Conservation (phyloP, 2,797 vertebrate species). For the Chelmon rostratus region DNA sequence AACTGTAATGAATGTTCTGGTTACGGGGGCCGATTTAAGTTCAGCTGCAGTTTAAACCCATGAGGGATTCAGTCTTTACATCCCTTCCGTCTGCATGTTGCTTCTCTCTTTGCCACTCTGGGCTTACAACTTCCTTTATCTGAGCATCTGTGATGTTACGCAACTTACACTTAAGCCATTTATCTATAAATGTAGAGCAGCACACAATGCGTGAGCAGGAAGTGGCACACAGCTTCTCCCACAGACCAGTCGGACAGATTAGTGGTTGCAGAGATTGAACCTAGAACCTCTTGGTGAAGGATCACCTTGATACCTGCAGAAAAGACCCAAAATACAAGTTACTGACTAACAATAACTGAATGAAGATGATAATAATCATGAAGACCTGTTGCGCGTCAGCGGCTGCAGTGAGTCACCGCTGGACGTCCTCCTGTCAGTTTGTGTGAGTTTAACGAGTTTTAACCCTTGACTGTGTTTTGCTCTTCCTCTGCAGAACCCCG, state of each 20-base stretch:
- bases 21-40: background rate
- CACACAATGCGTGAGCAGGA: background rate
- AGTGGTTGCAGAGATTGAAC: background rate
- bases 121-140: slow-evolving; percentile 5
- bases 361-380: no score
- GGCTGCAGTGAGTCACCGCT: no score
- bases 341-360: background rate
- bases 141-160: slow-evolving; percentile 18
- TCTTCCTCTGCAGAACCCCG: slow-evolving; percentile 82
- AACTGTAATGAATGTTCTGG: background rate
- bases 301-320: background rate
- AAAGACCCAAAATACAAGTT: background rate
- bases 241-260: background rate
- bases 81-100: background rate
- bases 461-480: background rate
- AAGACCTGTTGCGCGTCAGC: no score
- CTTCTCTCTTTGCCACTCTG: background rate
- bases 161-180: background rate
- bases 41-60: background rate
- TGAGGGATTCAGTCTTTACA: background rate
- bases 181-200: background rate
- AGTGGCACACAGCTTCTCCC: background rate
- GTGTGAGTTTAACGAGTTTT: background rate
- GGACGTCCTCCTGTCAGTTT: no score
- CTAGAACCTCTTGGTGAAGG: background rate